These are phyloP conservation scores for Ibidorhyncha struthersii DNA, from an alignment of 2,113 vertebrate genomes.

Conservation along the genomic window DNA sequence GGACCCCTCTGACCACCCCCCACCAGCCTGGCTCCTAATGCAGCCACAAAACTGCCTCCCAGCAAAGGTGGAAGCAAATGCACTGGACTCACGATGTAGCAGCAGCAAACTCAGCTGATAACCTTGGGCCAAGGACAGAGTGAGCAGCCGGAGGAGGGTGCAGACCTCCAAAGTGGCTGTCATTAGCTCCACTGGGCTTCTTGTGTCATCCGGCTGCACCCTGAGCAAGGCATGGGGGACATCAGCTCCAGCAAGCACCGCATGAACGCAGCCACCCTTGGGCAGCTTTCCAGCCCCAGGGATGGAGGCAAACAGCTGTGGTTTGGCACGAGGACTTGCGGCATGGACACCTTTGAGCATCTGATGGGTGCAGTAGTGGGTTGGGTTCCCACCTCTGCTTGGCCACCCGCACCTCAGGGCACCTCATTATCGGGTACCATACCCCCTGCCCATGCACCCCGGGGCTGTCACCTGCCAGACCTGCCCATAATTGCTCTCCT, in stretches of 20 bases:
- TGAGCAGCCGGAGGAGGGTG: background rate
- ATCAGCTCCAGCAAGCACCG: background rate
- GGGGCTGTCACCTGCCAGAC: background rate
- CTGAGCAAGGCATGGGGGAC: background rate
- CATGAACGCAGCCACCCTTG: background rate
- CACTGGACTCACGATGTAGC: rapidly evolving
- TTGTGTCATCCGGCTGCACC: background rate
- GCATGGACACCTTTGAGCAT: background rate
- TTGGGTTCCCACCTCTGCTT: background rate
- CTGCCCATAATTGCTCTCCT: background rate
- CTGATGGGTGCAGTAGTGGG: background rate
- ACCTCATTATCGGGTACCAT: rapidly evolving
- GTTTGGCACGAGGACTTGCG: background rate
- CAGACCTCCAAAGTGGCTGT: rapidly evolving
- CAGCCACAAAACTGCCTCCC: background rate
- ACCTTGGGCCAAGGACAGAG: background rate
- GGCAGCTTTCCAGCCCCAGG: background rate
- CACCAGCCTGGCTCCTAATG: background rate
- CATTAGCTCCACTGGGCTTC: background rate
- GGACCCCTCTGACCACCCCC: no score
- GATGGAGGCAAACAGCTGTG: background rate
- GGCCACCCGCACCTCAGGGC: no score
- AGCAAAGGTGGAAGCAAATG: background rate
- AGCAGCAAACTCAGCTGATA: background rate
- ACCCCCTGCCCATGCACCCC: background rate